Evolutionary conservation across 2,797 vertebrate species (phyloP).

Genomic region (Thripadectes ignobilis): DNA sequence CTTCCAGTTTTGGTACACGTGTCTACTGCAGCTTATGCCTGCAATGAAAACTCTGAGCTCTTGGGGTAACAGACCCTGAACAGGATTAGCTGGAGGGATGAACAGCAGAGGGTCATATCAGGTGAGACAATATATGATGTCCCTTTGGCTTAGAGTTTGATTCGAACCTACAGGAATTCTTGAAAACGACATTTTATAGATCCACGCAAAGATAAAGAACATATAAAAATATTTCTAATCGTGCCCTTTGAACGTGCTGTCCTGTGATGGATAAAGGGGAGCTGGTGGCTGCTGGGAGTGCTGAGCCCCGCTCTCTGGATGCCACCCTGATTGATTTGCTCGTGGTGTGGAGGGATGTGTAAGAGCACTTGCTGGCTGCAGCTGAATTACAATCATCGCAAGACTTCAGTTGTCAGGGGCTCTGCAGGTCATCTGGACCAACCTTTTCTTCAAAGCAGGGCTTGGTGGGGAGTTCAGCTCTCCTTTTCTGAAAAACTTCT

Average conservation of each 20-base stretch:
- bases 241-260: not conserved
- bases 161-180: not conserved
- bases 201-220: not conserved
- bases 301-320: not conserved
- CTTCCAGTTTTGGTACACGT: not conserved
- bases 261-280: not conserved
- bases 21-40: not conserved
- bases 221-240: not conserved
- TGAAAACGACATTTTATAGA: not conserved
- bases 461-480: not conserved
- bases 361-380: conserved; percentile 5
- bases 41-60: not conserved
- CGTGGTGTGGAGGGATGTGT: not conserved
- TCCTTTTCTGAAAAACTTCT: not conserved
- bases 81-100: conserved; percentile 18
- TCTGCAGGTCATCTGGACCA: conserved; percentile 20
- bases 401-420: not conserved
- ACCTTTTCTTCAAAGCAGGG: not conserved
- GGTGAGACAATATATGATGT: not conserved
- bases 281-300: not conserved
- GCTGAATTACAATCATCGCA: not conserved
- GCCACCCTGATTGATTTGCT: conserved; percentile 25
- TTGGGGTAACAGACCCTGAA: not conserved
- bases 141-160: not conserved
- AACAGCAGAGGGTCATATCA: not conserved